Percentiles rank a stretch among this genome's conserved stretches.
Evolutionary conservation across 2,797 vertebrate genomes (phyloP).

Genomic region (Spea hammondii): DNA sequence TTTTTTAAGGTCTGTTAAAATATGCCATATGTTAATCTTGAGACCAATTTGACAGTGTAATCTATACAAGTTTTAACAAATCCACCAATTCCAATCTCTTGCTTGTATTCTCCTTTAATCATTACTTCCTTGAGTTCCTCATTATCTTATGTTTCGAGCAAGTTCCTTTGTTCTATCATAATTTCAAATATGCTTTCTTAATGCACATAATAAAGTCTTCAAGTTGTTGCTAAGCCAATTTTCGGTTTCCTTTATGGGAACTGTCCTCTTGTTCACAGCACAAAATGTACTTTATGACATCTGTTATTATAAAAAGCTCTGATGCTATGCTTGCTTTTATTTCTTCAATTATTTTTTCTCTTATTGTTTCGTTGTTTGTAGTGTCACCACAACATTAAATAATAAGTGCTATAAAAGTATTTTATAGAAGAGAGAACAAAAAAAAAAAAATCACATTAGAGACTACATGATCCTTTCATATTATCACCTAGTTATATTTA

Average conservation of each 20-base stretch:
- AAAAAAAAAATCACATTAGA: neutral
- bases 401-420: constrained; percentile 15
- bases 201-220: constrained; percentile 18
- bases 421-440: neutral
- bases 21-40: too few relatives aligned
- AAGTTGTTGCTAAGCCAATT: constrained; percentile 26
- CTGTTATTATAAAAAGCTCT: constrained; percentile 21
- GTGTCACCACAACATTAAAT: constrained; percentile 11
- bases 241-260: constrained; percentile 22
- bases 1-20: too few relatives aligned
- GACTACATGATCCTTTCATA: neutral
- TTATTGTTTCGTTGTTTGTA: constrained; percentile 8
- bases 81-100: too few relatives aligned
- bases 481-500: neutral
- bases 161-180: constrained; percentile 8
- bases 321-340: constrained; percentile 34
- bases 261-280: constrained; percentile 31
- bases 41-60: too few relatives aligned
- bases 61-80: too few relatives aligned
- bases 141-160: neutral
- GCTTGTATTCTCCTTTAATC: neutral
- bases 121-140: neutral
- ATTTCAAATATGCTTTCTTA: constrained; percentile 10
- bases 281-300: constrained; percentile 37
- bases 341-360: constrained; percentile 38